phyloP scores from a whole-genome alignment of 2,888 invertebrate species.

The Epistrophe eligans region DNA sequence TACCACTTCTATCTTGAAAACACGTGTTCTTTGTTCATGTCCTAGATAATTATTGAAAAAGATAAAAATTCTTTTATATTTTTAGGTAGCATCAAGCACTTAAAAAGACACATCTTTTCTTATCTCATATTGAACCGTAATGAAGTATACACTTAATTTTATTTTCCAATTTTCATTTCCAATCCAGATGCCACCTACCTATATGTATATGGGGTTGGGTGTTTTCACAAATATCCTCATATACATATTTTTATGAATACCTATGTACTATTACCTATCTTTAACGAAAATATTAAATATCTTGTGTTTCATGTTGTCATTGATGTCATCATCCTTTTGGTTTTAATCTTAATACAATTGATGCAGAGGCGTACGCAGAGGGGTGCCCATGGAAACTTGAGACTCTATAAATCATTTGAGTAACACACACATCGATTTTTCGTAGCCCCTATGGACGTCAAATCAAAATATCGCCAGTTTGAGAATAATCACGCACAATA shows the following conservation, averaged over 20 bases:
- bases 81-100: neutral
- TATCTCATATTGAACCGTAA: conserved; percentile 2
- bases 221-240: neutral
- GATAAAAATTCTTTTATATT: neutral
- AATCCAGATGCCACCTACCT: neutral
- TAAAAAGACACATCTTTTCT: conserved; percentile 1
- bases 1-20: neutral
- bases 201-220: neutral
- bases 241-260: too few species aligned
- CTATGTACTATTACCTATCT: neutral
- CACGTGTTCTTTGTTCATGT: conserved; percentile 1
- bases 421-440: too few species aligned
- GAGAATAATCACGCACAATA: too few species aligned
- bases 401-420: too few species aligned
- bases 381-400: too few species aligned
- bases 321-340: neutral
- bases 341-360: neutral
- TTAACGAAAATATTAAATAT: neutral
- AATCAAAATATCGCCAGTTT: too few species aligned
- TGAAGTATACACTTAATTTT: conserved; percentile 9
- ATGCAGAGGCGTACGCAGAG: too few species aligned
- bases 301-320: neutral
- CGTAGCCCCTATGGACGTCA: too few species aligned
- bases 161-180: neutral
- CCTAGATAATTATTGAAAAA: neutral